Conservation (phyloP, 1,140 invertebrate species). For the Episyrphus balteatus region DNA sequence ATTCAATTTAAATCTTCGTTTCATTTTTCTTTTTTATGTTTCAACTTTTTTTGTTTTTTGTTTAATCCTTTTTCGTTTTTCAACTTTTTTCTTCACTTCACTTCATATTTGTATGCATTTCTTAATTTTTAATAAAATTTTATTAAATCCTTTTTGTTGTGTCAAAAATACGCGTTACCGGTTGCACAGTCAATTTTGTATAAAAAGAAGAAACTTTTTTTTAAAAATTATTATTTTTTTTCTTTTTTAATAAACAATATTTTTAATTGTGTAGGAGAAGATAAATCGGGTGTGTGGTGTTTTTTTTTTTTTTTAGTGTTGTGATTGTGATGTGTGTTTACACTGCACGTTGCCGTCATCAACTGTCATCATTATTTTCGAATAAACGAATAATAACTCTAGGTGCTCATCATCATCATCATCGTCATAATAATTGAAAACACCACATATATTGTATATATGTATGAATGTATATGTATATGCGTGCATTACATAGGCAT, state of each 20-base stretch:
- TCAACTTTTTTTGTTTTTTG: too few species aligned
- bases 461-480: constrained; percentile 2
- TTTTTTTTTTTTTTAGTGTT: constrained; percentile 3
- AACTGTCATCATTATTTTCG: constrained; percentile 10
- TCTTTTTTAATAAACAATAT: not conserved
- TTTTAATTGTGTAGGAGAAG: not conserved
- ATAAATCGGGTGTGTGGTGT: too few species aligned
- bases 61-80: too few species aligned
- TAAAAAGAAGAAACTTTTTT: not conserved
- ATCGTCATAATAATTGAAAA: not conserved
- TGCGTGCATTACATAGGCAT: not conserved
- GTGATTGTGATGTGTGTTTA: constrained; percentile 7
- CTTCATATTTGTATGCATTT: too few species aligned
- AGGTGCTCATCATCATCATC: constrained; percentile 3
- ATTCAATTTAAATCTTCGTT: too few species aligned
- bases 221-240: not conserved
- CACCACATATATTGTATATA: not conserved
- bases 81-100: too few species aligned
- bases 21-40: too few species aligned
- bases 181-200: too few species aligned
- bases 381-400: constrained; percentile 6
- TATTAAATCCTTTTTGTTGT: too few species aligned
- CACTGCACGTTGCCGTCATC: constrained; percentile 9
- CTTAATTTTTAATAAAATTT: too few species aligned
- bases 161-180: too few species aligned